phyloP scores from a whole-genome alignment of 2,797 vertebrate species.

The Trematomus bernacchii region DNA sequence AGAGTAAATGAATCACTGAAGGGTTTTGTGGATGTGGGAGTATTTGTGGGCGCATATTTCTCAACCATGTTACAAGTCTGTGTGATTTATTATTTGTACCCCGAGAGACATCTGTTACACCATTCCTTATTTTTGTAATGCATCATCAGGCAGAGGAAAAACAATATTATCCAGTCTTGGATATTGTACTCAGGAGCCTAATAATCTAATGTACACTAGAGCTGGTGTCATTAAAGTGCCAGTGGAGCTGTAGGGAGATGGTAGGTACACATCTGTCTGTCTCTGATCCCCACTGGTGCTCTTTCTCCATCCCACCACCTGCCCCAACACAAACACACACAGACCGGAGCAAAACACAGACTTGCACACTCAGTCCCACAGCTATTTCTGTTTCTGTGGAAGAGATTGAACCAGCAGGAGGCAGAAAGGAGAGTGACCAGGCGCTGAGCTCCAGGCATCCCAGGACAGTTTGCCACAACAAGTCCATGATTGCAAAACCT shows the following conservation, averaged over 20 bases:
- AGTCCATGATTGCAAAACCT: conserved; percentile 62
- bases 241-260: conserved; percentile 75
- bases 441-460: conserved; percentile 53
- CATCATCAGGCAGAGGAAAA: conserved; percentile 86
- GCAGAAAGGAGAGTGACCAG: conserved; percentile 47
- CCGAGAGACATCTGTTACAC: conserved; percentile 84
- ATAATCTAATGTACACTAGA: conserved; percentile 85
- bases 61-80: conserved; percentile 73
- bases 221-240: conserved; percentile 83
- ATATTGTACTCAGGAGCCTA: conserved; percentile 86
- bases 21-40: conserved; percentile 64
- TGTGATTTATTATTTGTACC: conserved; percentile 86
- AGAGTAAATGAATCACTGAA: conserved; percentile 80
- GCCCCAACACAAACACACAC: conserved; percentile 41
- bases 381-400: conserved; percentile 31
- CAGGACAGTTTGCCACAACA: conserved; percentile 68
- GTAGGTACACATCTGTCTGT: conserved; percentile 76
- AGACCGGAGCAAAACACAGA: conserved; percentile 25
- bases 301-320: conserved; percentile 39
- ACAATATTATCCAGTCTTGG: conserved; percentile 86
- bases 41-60: conserved; percentile 67
- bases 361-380: conserved; percentile 17
- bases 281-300: conserved; percentile 55
- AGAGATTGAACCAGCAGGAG: conserved; percentile 70
- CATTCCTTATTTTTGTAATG: conserved; percentile 87